These are phyloP conservation scores for Tricholauxania praeusta DNA, from an alignment of 2,888 invertebrate genomes.

Conservation along the genomic window DNA sequence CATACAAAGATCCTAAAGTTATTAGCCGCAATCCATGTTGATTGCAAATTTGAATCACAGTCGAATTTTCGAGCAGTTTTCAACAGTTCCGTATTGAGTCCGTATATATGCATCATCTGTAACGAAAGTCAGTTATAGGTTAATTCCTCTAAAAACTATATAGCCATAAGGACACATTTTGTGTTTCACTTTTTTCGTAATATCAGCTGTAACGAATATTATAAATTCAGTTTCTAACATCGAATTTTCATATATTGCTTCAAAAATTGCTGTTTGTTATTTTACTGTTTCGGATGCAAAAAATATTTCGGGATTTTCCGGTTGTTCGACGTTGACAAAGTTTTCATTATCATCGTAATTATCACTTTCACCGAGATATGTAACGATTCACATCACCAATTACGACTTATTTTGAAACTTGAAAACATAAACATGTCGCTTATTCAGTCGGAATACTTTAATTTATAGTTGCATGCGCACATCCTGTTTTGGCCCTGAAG, in stretches of 20 bases:
- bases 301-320: slow-evolving; percentile 52
- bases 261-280: slow-evolving; percentile 72
- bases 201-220: slow-evolving; percentile 74
- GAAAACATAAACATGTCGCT: too few relatives aligned
- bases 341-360: slow-evolving; percentile 49
- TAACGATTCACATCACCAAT: too few relatives aligned
- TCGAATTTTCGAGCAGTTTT: slow-evolving; percentile 85
- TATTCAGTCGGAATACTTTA: slow-evolving; percentile 82
- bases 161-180: slow-evolving; percentile 73
- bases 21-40: slow-evolving; percentile 67
- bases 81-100: slow-evolving; percentile 89
- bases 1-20: slow-evolving; percentile 67
- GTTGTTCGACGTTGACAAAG: slow-evolving; percentile 38
- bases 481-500: slow-evolving; percentile 92
- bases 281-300: slow-evolving; percentile 58
- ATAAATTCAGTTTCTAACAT: slow-evolving; percentile 78
- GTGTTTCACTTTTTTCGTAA: slow-evolving; percentile 74
- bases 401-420: too few relatives aligned
- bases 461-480: slow-evolving; percentile 85
- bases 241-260: slow-evolving; percentile 66
- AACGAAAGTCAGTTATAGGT: slow-evolving; percentile 47
- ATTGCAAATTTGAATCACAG: slow-evolving; percentile 75
- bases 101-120: slow-evolving; percentile 87
- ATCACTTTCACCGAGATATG: slow-evolving; percentile 51
- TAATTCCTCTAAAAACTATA: too few relatives aligned